A percentile compares a stretch with the other conserved stretches of the same genome.
phyloP scores from a whole-genome alignment of 2,113 vertebrate species.

The Gambusia affinis region DNA sequence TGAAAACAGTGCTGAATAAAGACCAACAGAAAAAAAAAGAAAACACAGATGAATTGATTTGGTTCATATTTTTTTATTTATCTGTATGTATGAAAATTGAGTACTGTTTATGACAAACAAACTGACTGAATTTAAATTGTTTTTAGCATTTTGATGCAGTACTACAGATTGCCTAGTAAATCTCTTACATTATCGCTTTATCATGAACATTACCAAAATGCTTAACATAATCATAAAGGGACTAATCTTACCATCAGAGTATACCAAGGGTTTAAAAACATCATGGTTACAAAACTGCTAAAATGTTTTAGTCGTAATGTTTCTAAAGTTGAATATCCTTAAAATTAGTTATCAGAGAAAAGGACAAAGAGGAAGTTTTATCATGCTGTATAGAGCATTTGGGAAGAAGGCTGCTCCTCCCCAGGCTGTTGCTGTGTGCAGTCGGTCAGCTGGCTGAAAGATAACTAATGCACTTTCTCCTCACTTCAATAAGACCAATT shows the following conservation, averaged over 20 bases:
- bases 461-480: background rate
- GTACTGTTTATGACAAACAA: background rate
- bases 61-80: background rate
- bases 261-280: too few relatives aligned
- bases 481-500: background rate
- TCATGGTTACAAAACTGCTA: too few relatives aligned
- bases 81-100: background rate
- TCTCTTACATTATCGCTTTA: background rate
- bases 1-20: constrained; percentile 31
- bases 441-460: background rate
- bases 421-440: background rate
- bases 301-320: background rate
- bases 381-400: background rate
- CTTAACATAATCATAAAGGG: background rate
- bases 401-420: background rate
- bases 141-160: background rate
- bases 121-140: background rate
- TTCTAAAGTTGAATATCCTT: background rate
- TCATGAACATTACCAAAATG: background rate
- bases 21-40: background rate
- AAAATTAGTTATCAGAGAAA: background rate
- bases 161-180: background rate
- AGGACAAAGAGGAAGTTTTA: background rate
- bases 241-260: background rate
- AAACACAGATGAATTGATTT: background rate